These are phyloP conservation scores for Drosophila biarmipes DNA, from an alignment of 1,140 invertebrate genomes.

Conservation along the genomic window DNA sequence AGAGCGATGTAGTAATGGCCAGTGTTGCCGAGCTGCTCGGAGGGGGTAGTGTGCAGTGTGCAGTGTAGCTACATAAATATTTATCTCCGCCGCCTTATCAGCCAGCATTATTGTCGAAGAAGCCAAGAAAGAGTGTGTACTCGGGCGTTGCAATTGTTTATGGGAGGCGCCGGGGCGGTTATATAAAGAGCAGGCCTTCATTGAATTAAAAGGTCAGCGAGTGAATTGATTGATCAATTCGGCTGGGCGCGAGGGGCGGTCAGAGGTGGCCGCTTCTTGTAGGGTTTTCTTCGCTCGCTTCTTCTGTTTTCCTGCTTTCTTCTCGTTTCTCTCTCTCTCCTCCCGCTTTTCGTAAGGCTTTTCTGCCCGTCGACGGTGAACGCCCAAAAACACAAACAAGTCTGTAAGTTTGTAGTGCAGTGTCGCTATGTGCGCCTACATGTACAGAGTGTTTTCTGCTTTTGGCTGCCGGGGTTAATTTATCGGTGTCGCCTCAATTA, in stretches of 20 bases:
- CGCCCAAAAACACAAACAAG: constrained; percentile 54
- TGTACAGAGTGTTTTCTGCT: constrained; percentile 3
- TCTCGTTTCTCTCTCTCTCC: constrained; percentile 36
- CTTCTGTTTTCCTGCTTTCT: constrained; percentile 8
- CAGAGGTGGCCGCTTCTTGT: constrained; percentile 11
- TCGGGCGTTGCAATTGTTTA: constrained; percentile 3
- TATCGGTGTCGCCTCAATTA: constrained; percentile 43
- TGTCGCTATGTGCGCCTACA: constrained; percentile 4
- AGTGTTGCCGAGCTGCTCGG: constrained; percentile 56
- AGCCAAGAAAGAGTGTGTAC: background rate
- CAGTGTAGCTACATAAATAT: constrained; percentile 16
- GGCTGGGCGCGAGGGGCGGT: background rate
- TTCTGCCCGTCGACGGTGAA: constrained; percentile 25
- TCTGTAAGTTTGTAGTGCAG: constrained; percentile 17
- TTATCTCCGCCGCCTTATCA: constrained; percentile 38
- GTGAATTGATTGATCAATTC: constrained; percentile 69
- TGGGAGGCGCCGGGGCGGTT: constrained; percentile 6
- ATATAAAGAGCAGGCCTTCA: constrained; percentile 53
- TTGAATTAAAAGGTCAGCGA: constrained; percentile 62
- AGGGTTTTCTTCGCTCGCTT: constrained; percentile 16
- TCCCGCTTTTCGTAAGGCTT: constrained; percentile 45
- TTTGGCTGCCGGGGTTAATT: constrained; percentile 43
- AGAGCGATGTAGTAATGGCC: constrained; percentile 61
- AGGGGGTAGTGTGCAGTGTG: background rate
- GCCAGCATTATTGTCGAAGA: constrained; percentile 8